Base-by-base conservation (phyloP, 1,140 invertebrate species). In the Atopsyche davidsoni region DNA sequence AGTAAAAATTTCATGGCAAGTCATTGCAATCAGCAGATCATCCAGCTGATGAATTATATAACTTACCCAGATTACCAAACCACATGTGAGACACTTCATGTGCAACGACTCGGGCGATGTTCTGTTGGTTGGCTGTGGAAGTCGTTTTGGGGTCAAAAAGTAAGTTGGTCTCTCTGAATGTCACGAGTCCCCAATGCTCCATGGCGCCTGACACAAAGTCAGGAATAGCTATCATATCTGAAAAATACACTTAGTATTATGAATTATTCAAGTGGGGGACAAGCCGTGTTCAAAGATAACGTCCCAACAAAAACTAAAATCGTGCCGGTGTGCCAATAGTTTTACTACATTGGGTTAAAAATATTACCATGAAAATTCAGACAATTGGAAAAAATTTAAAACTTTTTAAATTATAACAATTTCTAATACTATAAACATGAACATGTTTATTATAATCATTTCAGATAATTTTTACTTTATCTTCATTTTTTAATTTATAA, bases 191-290 rank as follows among this genome's bases (percentile, higher is more conserved):
- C 89, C 92, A 96, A 72, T 96, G 92, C 69, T 96, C 94, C 84
- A 96, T 97, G 0, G 92, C 93, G 4, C 91, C 93, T 2, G 92
- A 91, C 3, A 87, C 85, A 75, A 96, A 97, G 70, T 97, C 92
- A 3, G 93, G 93, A 56, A 96, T 90, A 10, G 89, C 91, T 50
- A 89, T 87, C 80, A 96, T 82, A 73, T 96, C 90, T 90, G 65
- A 2, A 75, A 71, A 22, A 11, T 6, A 28, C n/a, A 28, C 24
- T n/a, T 16, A 32, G 48, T 39, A 28, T 34, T n/a, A n/a, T n/a
- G n/a, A n/a, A n/a, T n/a, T n/a, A n/a, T n/a, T n/a, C n/a, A n/a
- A n/a, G n/a, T n/a, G n/a, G n/a, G n/a, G n/a, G n/a, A n/a, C n/a
- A n/a, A n/a, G n/a, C n/a, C n/a, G n/a, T n/a, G n/a, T n/a, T n/a